Evolutionary conservation across 2,113 vertebrate genomes (phyloP), one percentile per base, ranked within the genome.

Genomic region (Planiliza haematocheilus): DNA sequence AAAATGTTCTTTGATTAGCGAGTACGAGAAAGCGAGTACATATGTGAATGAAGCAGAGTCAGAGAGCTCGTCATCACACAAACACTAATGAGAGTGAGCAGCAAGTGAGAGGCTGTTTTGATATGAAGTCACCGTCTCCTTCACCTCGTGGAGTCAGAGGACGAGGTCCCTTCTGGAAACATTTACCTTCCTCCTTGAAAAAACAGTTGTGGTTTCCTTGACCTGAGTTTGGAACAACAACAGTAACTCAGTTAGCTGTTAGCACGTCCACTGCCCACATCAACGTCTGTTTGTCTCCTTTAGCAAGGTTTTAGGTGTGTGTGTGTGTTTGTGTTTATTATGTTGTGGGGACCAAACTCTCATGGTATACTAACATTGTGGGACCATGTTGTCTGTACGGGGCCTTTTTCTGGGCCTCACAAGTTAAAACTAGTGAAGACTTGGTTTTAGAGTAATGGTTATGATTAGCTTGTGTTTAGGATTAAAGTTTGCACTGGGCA

Each of bases 141-240:
- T 38, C 21, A 13, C 8, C 9, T 45, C 17, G 4, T 59, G 1
- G 16, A 55, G 49, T 73, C 24, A 8, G 10, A 10, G 20, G 53
- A 38, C 72, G 55, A 79, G 43, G 65, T 84, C 58, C 82, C 36
- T 30, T 56, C 50, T 8, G 36, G 67, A 74, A 86, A 65, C 51
- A 86, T 49, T 72, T 39, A 63, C 62, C 61, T 84, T 77, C 59
- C 73, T 49, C 46, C 51, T 49, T 6, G 21, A 20, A 1, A 18
- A n/a, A 48, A 41, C n/a, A 46, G 61, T 8, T 48, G 53, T 61
- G 14, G 18, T 49, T 75, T 85, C 17, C 38, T 74, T 18, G 4
- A 13, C 16, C 18, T 59, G 11, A n/a, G 21, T 49, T 66, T 74
- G 21, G 10, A 77, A 72, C 43, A 67, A 67, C 30, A 70, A 14